These are phyloP conservation scores for Rhadina sibilatrix DNA, from an alignment of 2,113 vertebrate species.

Conservation along the genomic window DNA sequence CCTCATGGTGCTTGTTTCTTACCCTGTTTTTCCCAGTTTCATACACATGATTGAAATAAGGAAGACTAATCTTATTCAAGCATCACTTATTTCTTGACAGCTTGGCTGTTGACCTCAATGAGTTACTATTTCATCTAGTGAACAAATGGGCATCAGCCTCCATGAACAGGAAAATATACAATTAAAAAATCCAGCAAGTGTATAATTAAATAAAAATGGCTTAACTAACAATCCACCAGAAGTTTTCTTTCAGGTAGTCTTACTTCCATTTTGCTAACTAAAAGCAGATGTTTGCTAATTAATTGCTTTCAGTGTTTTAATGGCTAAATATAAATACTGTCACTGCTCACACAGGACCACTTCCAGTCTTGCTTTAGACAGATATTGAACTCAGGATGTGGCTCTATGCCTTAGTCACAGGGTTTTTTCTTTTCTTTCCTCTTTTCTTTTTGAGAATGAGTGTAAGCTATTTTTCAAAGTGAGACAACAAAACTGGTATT, in stretches of 20 bases:
- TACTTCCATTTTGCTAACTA: neutral
- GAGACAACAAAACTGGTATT: neutral
- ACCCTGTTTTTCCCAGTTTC: neutral
- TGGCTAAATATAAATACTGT: neutral
- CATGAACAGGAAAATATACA: neutral
- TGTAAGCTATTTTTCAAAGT: neutral
- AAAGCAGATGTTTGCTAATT: neutral
- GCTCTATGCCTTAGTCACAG: neutral
- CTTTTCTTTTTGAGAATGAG: neutral
- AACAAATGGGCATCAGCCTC: neutral
- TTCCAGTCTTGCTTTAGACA: neutral
- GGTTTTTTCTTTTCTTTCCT: fast-evolving
- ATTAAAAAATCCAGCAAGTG: neutral
- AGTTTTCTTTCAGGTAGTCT: neutral
- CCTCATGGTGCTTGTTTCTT: neutral
- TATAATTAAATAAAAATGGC: neutral
- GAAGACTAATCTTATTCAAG: neutral
- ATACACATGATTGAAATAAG: neutral
- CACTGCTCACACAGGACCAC: neutral
- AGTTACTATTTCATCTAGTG: neutral
- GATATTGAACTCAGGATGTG: neutral
- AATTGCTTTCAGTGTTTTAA: neutral
- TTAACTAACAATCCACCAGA: neutral
- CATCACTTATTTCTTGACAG: neutral
- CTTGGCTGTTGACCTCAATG: neutral